phyloP scores from a whole-genome alignment of 2,797 vertebrate species.

The Phrynocephalus guinanensis region DNA sequence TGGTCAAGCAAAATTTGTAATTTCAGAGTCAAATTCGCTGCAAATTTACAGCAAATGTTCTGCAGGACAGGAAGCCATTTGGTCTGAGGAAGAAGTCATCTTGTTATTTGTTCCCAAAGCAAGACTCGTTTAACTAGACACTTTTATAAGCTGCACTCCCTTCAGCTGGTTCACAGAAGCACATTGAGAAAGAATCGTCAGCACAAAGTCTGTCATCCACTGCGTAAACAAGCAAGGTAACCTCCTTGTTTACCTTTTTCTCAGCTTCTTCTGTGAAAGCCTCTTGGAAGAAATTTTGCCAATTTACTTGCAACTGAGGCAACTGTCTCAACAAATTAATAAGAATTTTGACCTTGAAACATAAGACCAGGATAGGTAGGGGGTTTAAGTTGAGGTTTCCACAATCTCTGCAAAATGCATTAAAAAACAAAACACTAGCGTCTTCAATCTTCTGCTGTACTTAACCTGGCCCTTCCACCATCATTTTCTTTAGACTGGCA shows the following conservation, averaged over 20 bases:
- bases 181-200: neutral
- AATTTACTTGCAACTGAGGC: neutral
- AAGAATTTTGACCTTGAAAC: no score
- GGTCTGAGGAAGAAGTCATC: neutral
- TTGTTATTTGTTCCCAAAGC: constrained; percentile 10
- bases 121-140: constrained; percentile 17
- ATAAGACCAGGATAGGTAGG: no score
- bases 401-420: no score
- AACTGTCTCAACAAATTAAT: no score
- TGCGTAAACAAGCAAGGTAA: no score
- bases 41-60: constrained; percentile 15
- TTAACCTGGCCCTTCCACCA: no score
- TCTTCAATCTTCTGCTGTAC: neutral
- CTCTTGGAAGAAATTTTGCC: neutral
- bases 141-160: neutral
- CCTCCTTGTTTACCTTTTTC: no score
- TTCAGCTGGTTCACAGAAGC: neutral
- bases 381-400: no score
- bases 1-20: neutral
- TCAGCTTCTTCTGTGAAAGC: neutral
- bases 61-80: neutral
- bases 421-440: no score
- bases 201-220: neutral
- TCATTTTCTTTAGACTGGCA: no score
- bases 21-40: constrained; percentile 8